Evolutionary conservation across 2,888 invertebrate genomes (phyloP), one percentile per base, ranked within the genome.

Genomic region (Anarsia innoxiella): DNA sequence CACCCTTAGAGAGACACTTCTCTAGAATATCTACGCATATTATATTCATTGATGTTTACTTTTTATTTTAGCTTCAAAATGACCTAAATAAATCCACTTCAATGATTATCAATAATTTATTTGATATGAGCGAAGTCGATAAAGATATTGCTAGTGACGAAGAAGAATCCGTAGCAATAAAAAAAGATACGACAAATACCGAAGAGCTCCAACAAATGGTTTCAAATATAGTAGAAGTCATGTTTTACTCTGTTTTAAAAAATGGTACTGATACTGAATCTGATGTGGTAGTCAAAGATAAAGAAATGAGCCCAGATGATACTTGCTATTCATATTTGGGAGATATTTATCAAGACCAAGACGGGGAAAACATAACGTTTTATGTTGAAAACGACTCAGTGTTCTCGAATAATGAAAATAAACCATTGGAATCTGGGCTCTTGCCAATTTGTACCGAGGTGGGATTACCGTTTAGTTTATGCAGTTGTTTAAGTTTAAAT

Each of bases 101-200:
- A 0, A 68, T 67, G 57, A 70, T 74, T 38, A 76, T 82, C 31
- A 76, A 70, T 41, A 58, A 75, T 41, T 54, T 82, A 26, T 82
- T 80, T 44, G 77, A 82, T 34, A 75, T 79, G 73, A 80, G 77
- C 42, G 76, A 77, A 25, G 70, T 79, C 13, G 74, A 75, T 42
- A 56, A 42, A 29, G 53, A 61, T 5, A 41, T 56, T 30, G 42
- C 53, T 27, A 43, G 38, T 23, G 49, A 49, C 23, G 65, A 25
- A n/a, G n/a, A 25, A 25, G 25, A 3, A 25, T 40, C 46, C 23
- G 59, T 59, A 33, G 36, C 50, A 1, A 29, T 43, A 29, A 42
- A 58, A 44, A n/a, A n/a, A n/a, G n/a, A n/a, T n/a, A n/a, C n/a
- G n/a, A n/a, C n/a, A n/a, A n/a, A n/a, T n/a, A n/a, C n/a, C n/a